Evolutionary conservation across 2,797 vertebrate species (phyloP), one percentile per base, ranked within the genome.

Genomic region (Rhinella marina): DNA sequence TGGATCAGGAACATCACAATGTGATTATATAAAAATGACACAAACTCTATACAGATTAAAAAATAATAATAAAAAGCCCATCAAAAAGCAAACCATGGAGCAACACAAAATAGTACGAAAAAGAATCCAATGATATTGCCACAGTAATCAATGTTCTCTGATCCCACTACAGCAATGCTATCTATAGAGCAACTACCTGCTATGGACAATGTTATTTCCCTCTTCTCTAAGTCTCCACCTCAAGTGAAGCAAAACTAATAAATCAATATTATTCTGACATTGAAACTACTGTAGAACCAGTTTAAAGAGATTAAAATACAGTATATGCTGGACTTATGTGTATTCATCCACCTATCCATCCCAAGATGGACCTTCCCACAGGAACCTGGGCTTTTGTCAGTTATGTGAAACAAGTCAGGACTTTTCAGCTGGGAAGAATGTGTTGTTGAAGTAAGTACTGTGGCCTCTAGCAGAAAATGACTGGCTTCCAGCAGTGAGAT

Each of bases 401-500:
- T 72, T 56, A 17, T 84, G 52, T 72, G 50, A 57, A 56, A 70
- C n/a, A 73, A 57, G 66, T 5, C 32, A 27, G 27, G 64, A n/a
- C 23, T 54, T 70, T 29, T 56, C n/a, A 32, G 25, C 17, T 70
- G 64, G 52, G 66, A 57, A 64, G 52, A 83, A 70, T 72, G 56
- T 72, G 52, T 32, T 56, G 66, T 17, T 68, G 48, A 64, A 68
- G 61, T 82, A 57, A 29, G 25, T 66, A 82, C 29, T 82, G 48
- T 82, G 62, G 19, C 25, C 82, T 57, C 68, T 54, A 56, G 29
- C 54, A 73, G 68, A 48, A 62, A 41, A 81, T 23, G 54, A 83
- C 56, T 56, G n/a, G 12, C 64, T 84, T 75, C 82, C 82, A 84
- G 82, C 66, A 73, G 50, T 59, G 21, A 84, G 17, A 59, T 84